These are phyloP conservation scores for Alectura lathami DNA, from an alignment of 2,113 vertebrate genomes.

Conservation along the genomic window DNA sequence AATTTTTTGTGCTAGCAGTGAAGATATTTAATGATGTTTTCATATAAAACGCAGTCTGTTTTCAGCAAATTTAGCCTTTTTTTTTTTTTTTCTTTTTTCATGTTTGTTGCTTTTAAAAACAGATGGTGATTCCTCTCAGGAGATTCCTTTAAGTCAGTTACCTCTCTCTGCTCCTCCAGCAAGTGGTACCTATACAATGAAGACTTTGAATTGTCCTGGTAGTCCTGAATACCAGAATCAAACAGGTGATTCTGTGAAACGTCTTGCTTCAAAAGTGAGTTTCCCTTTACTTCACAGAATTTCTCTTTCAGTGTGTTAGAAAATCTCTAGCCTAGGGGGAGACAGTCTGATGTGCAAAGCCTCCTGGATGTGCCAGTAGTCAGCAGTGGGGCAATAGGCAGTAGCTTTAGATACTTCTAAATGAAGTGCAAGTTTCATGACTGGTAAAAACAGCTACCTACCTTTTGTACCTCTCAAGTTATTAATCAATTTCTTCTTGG, in stretches of 20 bases:
- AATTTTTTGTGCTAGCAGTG: background rate
- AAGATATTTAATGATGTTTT: background rate
- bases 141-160: constrained; percentile 86
- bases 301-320: background rate
- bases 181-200: constrained; percentile 70
- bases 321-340: rapidly evolving
- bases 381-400: background rate
- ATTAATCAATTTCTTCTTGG: background rate
- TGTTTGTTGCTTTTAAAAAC: background rate
- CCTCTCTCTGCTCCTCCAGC: constrained; percentile 75
- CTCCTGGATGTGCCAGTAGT: rapidly evolving
- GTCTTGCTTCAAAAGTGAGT: constrained; percentile 90
- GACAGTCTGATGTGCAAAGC: background rate
- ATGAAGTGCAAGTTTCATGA: rapidly evolving
- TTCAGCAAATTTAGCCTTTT: background rate
- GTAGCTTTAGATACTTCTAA: background rate
- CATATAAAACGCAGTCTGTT: background rate
- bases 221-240: constrained; percentile 80
- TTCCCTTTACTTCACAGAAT: background rate
- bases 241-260: constrained; percentile 84
- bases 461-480: background rate
- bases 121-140: constrained; percentile 81
- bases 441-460: background rate
- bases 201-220: constrained; percentile 68
- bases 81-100: background rate